Evolutionary conservation across 2,113 vertebrate genomes (phyloP).

Genomic region (Corvus hawaiiensis): DNA sequence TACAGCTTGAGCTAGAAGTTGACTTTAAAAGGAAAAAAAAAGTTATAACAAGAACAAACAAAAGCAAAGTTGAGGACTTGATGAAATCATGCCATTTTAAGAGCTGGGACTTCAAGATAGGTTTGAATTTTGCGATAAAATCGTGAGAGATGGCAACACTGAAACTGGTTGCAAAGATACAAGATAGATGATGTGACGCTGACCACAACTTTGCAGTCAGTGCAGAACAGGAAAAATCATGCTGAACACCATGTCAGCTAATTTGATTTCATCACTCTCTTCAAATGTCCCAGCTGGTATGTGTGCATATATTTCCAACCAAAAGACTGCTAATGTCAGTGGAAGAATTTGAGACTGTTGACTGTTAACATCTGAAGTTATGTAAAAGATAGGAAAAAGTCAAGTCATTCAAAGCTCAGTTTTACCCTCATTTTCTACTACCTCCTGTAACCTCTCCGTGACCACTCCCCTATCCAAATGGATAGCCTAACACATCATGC

Average conservation of each 20-base stretch:
- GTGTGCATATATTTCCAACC: neutral
- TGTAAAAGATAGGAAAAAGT: neutral
- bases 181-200: slow-evolving; percentile 10
- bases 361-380: neutral
- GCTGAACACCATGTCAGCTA: slow-evolving; percentile 42
- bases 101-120: slow-evolving; percentile 33
- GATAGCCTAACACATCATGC: neutral
- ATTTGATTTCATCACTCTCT: slow-evolving; percentile 19
- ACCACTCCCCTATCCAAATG: neutral
- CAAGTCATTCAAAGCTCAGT: neutral
- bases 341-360: neutral
- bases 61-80: neutral
- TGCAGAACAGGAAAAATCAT: slow-evolving; percentile 50
- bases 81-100: slow-evolving; percentile 28
- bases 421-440: neutral
- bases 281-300: neutral
- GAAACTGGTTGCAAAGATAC: slow-evolving; percentile 42
- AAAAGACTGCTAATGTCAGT: neutral
- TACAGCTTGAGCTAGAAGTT: neutral
- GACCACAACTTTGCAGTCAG: slow-evolving; percentile 50
- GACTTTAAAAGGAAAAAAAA: neutral
- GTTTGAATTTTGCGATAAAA: slow-evolving; percentile 38
- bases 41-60: neutral
- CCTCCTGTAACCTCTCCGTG: neutral
- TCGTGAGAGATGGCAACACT: slow-evolving; percentile 27